Evolutionary conservation across 2,113 vertebrate genomes (phyloP).

Genomic region (Ellobius talpinus): DNA sequence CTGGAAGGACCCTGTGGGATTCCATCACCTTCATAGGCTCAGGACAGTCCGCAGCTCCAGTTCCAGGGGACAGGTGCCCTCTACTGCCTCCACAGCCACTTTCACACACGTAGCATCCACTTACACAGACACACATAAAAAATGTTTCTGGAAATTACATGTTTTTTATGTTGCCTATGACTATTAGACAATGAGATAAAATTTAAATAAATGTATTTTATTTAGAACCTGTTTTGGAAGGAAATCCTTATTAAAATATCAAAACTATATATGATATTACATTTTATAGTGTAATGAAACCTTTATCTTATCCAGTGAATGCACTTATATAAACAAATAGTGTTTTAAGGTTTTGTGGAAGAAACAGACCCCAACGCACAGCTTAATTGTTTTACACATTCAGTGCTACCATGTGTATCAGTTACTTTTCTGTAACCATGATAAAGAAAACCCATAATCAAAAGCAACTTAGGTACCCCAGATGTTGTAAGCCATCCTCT

Average conservation of each 20-base stretch:
- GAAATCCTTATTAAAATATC: neutral
- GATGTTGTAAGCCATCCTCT: too few relatives aligned
- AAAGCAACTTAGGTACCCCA: neutral
- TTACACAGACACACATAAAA: neutral
- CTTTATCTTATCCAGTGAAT: neutral
- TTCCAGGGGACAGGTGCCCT: too few relatives aligned
- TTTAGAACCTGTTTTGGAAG: neutral
- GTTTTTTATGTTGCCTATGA: neutral
- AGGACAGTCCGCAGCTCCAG: too few relatives aligned
- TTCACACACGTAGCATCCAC: neutral
- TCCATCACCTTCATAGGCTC: too few relatives aligned
- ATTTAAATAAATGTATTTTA: neutral
- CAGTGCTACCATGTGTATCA: too few relatives aligned
- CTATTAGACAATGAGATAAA: neutral
- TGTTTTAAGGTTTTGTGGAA: neutral
- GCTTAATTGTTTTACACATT: neutral
- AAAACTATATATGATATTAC: neutral
- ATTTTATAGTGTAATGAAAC: neutral
- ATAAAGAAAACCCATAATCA: neutral
- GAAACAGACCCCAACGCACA: neutral
- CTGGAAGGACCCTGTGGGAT: too few relatives aligned
- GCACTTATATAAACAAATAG: neutral
- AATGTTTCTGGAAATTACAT: neutral
- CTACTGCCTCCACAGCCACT: neutral
- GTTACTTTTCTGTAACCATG: neutral